These are phyloP conservation scores for Microplitis manilae DNA, from an alignment of 2,888 invertebrate species.

Conservation along the genomic window DNA sequence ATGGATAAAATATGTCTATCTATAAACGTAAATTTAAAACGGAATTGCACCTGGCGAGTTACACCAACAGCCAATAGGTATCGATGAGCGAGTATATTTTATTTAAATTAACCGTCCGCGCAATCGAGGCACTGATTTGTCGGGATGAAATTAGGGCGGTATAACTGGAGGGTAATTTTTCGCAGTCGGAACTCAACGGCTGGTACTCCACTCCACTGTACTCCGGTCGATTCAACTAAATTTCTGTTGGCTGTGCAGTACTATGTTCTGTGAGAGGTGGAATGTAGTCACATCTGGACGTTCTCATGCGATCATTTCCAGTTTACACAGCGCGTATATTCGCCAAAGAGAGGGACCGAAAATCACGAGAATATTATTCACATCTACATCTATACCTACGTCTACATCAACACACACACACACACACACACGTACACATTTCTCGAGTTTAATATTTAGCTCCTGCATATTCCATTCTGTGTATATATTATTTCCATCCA, in stretches of 20 bases:
- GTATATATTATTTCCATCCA: neutral
- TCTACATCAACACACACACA: neutral
- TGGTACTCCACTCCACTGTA: neutral
- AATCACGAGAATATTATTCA: slow-evolving; percentile 60
- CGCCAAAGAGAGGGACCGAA: slow-evolving; percentile 59
- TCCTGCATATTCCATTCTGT: neutral
- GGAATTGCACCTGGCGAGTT: slow-evolving; percentile 34
- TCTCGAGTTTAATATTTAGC: neutral
- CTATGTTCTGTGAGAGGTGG: slow-evolving; percentile 34
- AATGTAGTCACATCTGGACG: slow-evolving; percentile 66
- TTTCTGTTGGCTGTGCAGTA: too few relatives aligned
- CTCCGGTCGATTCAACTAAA: too few relatives aligned
- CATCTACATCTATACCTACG: neutral
- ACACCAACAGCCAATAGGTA: slow-evolving; percentile 2
- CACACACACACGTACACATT: neutral
- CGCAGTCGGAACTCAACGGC: slow-evolving; percentile 63
- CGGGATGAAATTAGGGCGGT: slow-evolving; percentile 23
- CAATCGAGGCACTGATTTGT: neutral
- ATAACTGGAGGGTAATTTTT: slow-evolving; percentile 60
- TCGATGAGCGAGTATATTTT: neutral
- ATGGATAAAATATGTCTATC: slow-evolving; percentile 10
- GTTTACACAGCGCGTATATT: slow-evolving; percentile 24
- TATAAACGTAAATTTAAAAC: neutral
- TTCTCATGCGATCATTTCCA: slow-evolving; percentile 59
- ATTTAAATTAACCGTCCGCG: neutral